Conservation (phyloP, 92 coral and sea anemone genomes). For the Plumapathes pennacea region DNA sequence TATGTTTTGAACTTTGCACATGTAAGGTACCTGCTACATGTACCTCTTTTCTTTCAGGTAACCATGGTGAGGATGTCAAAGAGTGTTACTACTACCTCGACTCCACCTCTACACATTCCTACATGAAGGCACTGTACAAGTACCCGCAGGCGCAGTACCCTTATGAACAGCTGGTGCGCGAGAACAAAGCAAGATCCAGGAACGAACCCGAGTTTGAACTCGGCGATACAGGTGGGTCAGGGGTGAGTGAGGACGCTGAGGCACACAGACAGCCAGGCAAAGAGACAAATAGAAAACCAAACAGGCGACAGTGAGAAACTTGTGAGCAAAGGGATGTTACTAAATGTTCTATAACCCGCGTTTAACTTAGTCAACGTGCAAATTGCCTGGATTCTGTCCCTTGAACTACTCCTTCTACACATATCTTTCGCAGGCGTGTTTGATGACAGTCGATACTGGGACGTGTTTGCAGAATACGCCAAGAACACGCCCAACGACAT, state of each 20-base stretch:
- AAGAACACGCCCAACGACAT: conserved; percentile 88
- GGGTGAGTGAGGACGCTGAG: too few species aligned
- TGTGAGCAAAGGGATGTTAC: too few species aligned
- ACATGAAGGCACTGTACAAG: conserved; percentile 98
- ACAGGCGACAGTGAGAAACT: too few species aligned
- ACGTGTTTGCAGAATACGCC: conserved; percentile 90
- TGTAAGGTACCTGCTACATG: too few species aligned
- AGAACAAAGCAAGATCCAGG: conserved; percentile 67
- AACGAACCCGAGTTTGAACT: conserved; percentile 85
- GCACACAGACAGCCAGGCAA: too few species aligned
- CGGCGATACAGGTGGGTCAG: conserved; percentile 74
- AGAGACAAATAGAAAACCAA: neutral
- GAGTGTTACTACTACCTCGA: conserved; percentile 98
- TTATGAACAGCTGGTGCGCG: conserved; percentile 69
- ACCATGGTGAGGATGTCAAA: conserved; percentile 99
- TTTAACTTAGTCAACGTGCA: too few species aligned
- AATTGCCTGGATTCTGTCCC: too few species aligned
- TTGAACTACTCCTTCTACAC: too few species aligned
- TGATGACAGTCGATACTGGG: conserved; percentile 91
- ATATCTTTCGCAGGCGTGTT: conserved; percentile 62
- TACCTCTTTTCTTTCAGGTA: too few species aligned
- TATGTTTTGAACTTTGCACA: too few species aligned
- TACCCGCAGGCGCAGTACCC: conserved; percentile 94
- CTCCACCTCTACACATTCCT: conserved; percentile 94
- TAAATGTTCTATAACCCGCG: too few species aligned